Evolutionary conservation across 2,113 vertebrate species (phyloP).

Genomic region (Diadophis punctatus): DNA sequence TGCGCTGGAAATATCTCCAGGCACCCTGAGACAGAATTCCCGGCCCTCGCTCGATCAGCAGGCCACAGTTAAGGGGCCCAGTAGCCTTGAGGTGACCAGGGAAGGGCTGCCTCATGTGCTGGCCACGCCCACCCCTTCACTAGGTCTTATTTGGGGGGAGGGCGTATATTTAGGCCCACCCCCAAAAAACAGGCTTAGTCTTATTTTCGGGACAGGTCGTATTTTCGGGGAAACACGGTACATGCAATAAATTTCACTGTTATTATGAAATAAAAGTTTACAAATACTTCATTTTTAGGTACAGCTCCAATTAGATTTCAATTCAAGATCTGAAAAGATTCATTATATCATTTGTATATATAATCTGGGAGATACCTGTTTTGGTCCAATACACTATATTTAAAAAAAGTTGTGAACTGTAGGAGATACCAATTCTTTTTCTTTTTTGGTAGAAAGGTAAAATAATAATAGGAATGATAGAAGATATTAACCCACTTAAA

Average conservation of each 20-base stretch:
- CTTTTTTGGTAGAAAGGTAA: background rate
- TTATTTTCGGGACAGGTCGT: no score
- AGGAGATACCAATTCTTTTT: background rate
- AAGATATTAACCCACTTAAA: background rate
- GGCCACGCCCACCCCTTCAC: no score
- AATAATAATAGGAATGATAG: background rate
- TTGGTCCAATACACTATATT: background rate
- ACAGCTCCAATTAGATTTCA: background rate
- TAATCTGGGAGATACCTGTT: background rate
- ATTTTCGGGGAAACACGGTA: no score
- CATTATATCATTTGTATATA: background rate
- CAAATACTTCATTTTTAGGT: background rate
- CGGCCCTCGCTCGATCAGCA: no score
- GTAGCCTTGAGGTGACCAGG: no score
- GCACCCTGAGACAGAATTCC: no score
- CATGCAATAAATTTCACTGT: background rate
- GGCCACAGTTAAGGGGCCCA: no score
- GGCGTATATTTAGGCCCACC: no score
- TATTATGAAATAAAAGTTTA: background rate
- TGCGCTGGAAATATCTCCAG: no score
- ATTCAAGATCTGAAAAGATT: background rate
- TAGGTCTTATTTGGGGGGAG: no score
- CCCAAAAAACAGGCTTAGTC: no score
- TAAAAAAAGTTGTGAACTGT: background rate
- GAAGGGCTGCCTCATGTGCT: no score